Base-by-base conservation (phyloP, 2,113 vertebrate genomes). In the Elanus axillaris region DNA sequence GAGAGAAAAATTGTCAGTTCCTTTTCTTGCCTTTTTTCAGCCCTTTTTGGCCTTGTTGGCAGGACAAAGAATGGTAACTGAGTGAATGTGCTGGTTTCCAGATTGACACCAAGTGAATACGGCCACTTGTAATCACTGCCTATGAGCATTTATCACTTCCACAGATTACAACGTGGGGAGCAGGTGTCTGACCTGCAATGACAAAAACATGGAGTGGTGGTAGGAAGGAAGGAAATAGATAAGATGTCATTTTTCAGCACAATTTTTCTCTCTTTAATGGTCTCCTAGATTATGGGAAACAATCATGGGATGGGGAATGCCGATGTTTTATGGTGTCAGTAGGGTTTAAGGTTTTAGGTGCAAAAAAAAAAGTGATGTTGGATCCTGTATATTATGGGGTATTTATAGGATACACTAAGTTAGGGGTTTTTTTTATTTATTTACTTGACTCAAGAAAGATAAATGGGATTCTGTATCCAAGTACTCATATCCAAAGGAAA, bases 201-300 rank as follows among this genome's bases (percentile, higher is more conserved):
- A 92, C 97, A 96, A 81, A 96, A 94, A 62, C 87, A 13, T 15
- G 1, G 83, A 93, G 76, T 26, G 22, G 19, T 20, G 38, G 11
- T 22, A 56, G 85, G 66, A 40, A 79, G 60, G 42, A 25, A 64
- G 78, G 31, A 94, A 93, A 97, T 91, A 94, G 96, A 93, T 88
- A 59, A 69, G 19, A 40, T 91, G 92, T 89, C 94, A 91, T 94
- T 91, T 97, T 73, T 94, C 97, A 92, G 82, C 78, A 19, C 23
- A 11, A 55, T 97, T 96, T 96, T 67, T 94, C 90, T 96, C 90
- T 89, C 27, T 91, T 81, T 96, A 94, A 95, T 87, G 94, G 56
- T 86, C 93, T 55, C 32, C 50, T 81, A 62, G 94, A 97, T 96
- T 91, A 95, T 36, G 84, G 74, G 90, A 55, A 94, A 94, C 23